Conservation (phyloP, 1,140 invertebrate species). For the Calephelis virginiensis region DNA sequence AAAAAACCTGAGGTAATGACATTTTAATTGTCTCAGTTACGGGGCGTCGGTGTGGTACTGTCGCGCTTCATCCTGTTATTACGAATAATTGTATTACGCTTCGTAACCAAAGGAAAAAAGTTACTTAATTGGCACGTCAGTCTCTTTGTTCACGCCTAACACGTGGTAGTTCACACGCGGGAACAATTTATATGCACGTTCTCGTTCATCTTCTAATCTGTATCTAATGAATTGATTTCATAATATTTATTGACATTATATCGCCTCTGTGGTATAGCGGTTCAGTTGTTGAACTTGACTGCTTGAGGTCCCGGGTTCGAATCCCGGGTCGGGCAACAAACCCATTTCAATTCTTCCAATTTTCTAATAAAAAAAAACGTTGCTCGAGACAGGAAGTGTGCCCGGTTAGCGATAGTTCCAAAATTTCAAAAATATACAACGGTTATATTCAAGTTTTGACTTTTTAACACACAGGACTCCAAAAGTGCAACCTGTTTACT, state of each 20-base stretch:
- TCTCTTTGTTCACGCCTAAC: slow-evolving; percentile 68
- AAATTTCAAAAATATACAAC: too few relatives aligned
- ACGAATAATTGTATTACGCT: slow-evolving; percentile 75
- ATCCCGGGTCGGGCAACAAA: too few relatives aligned
- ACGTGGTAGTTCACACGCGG: slow-evolving; percentile 64
- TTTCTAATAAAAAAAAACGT: too few relatives aligned
- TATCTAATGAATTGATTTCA: background rate
- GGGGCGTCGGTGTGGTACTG: slow-evolving; percentile 48
- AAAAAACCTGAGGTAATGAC: slow-evolving; percentile 66
- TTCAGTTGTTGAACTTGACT: too few relatives aligned
- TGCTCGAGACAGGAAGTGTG: too few relatives aligned
- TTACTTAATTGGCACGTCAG: slow-evolving; percentile 69
- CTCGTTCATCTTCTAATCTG: background rate
- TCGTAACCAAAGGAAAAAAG: slow-evolving; percentile 70
- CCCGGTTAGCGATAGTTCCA: too few relatives aligned
- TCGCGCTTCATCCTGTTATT: slow-evolving; percentile 74
- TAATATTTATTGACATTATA: background rate
- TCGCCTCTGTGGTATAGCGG: too few relatives aligned
- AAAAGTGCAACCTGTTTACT: too few relatives aligned
- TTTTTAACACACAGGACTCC: too few relatives aligned
- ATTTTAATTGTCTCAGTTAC: slow-evolving; percentile 71
- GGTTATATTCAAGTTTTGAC: too few relatives aligned
- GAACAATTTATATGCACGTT: slow-evolving; percentile 22
- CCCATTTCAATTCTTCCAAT: too few relatives aligned
- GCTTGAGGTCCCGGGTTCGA: too few relatives aligned